Base-by-base conservation (phyloP, 2,888 invertebrate genomes). In the Lypha dubia region DNA sequence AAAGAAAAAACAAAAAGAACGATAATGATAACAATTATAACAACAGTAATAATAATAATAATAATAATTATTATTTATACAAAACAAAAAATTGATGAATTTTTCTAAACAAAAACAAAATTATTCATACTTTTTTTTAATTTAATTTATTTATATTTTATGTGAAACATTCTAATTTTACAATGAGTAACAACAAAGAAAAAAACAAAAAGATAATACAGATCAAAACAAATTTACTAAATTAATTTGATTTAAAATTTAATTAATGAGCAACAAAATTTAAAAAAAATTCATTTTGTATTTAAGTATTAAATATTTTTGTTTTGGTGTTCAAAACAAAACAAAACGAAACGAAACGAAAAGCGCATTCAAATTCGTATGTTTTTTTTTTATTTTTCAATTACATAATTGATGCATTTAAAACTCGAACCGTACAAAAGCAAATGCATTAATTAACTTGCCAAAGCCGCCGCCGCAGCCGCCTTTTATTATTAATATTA, bases 1-100 rank as follows among this genome's bases (percentile, higher is more conserved):
- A 24, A n/a, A n/a, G n/a, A 71, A 38, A 51, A n/a, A 24, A 65
- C 32, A 56, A 46, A 28, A 74, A 73, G 63, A n/a, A n/a, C n/a
- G n/a, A n/a, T 83, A 84, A 86, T 84, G 79, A 83, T 86, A 85
- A 86, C 85, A 82, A 87, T 84, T 83, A 86, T 84, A 86, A 86
- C 75, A 77, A 84, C 80, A 86, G 71, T 86, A n/a, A n/a, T n/a
- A n/a, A n/a, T n/a, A n/a, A n/a, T n/a, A n/a, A n/a, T n/a, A n/a
- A n/a, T 20, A 58, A 58, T 58, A 84, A 83, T 83, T 83, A 73
- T 70, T 81, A 41, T 68, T 77, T 63, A 67, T 20, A 20, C n/a
- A 22, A 11, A 73, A 73, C 46, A 38, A 63, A n/a, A 74, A 75
- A 79, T 74, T 62, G 73, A 74, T 79, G 70, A 70, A 79, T 67